phyloP scores from a whole-genome alignment of 2,797 vertebrate genomes.

The Coccyzus lansbergi region DNA sequence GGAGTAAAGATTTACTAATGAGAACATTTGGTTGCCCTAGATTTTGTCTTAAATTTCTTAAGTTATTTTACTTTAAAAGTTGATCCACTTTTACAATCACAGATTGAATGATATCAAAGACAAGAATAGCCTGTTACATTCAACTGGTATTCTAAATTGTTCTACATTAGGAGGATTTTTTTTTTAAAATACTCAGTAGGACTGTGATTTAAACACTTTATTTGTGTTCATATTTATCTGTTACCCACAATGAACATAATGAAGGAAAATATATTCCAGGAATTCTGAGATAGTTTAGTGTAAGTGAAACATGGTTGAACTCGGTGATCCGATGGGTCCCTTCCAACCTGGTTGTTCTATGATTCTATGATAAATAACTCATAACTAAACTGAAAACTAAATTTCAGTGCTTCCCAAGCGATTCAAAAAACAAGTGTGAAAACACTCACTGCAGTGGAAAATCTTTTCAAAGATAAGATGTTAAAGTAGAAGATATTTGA shows the following conservation, averaged over 20 bases:
- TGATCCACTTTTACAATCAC: neutral
- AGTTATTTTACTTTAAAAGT: constrained; percentile 29
- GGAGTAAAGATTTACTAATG: constrained; percentile 39
- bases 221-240: neutral
- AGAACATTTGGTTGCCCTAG: constrained; percentile 27
- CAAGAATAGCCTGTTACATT: neutral
- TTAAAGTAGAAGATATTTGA: neutral
- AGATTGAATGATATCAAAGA: neutral
- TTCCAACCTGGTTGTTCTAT: no score
- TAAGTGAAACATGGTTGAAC: no score
- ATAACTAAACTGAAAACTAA: neutral
- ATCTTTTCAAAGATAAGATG: neutral
- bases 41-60: constrained; percentile 39
- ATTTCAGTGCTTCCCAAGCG: neutral
- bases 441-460: neutral
- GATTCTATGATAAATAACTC: neutral
- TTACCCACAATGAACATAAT: neutral
- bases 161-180: neutral
- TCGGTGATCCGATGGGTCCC: no score
- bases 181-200: neutral
- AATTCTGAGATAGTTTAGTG: neutral
- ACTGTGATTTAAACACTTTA: neutral
- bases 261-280: neutral
- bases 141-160: neutral
- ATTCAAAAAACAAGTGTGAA: neutral